Conservation (phyloP, 2,797 vertebrate species). For the Echeneis naucrates region DNA sequence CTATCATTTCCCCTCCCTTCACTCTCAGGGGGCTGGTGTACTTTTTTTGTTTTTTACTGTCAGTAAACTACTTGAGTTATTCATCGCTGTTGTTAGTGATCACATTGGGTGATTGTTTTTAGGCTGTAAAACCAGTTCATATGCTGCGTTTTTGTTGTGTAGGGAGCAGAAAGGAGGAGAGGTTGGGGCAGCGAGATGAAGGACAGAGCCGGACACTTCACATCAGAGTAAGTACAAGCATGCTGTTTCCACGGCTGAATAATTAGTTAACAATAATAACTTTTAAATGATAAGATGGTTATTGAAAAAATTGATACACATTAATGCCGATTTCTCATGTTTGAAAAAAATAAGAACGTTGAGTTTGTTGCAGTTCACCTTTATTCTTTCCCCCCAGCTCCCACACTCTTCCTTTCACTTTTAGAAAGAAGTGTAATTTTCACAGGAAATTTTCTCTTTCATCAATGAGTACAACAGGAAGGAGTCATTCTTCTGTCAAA, state of each 20-base stretch:
- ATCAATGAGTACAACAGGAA: not conserved
- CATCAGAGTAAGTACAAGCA: constrained; percentile 74
- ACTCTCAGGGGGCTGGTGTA: constrained; percentile 38
- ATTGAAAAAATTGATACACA: no score
- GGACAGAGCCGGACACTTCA: constrained; percentile 54
- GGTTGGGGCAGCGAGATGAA: constrained; percentile 65
- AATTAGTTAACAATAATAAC: not conserved
- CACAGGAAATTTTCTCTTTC: not conserved
- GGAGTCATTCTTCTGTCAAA: constrained; percentile 11
- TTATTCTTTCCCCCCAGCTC: not conserved
- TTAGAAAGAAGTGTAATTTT: not conserved
- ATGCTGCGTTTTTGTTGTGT: constrained; percentile 72
- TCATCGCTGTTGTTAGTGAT: constrained; percentile 31
- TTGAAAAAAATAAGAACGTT: not conserved
- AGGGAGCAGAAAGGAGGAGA: constrained; percentile 76
- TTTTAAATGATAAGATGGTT: not conserved
- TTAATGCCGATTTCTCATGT: not conserved
- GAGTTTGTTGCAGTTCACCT: not conserved
- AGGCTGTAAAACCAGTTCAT: not conserved
- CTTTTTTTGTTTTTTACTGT: constrained; percentile 43
- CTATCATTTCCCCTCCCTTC: constrained; percentile 22
- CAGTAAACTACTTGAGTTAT: constrained; percentile 34
- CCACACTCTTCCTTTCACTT: not conserved
- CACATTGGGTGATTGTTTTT: constrained; percentile 17
- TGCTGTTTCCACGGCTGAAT: not conserved